phyloP scores from a whole-genome alignment of 2,888 invertebrate species.

The Odontothrips loti region DNA sequence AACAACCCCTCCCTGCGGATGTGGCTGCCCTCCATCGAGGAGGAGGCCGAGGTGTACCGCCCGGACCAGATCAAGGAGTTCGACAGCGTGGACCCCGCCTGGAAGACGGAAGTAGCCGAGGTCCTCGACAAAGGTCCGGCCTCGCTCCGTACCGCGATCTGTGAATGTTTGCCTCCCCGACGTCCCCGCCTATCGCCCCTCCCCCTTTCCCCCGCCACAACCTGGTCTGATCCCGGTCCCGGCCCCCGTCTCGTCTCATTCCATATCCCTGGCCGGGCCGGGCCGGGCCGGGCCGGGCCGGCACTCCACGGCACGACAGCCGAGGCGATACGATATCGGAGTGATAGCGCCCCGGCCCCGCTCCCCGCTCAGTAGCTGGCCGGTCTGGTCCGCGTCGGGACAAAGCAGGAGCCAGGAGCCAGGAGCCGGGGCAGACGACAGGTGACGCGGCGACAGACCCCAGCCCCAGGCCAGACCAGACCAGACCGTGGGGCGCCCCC shows the following conservation, averaged over 20 bases:
- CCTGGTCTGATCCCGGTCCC: too few relatives aligned
- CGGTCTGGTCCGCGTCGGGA: neutral
- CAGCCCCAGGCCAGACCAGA: too few relatives aligned
- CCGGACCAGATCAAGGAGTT: conserved; percentile 84
- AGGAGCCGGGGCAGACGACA: neutral
- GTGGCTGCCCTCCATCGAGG: conserved; percentile 55
- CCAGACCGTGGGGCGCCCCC: too few relatives aligned
- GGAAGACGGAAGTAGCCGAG: conserved; percentile 72
- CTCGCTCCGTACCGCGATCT: neutral
- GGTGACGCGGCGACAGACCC: neutral
- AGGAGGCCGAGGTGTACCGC: conserved; percentile 62
- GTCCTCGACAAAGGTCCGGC: conserved; percentile 60
- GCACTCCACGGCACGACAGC: neutral
- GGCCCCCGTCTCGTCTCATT: neutral
- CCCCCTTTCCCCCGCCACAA: neutral
- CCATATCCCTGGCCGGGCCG: neutral
- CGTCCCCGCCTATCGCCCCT: too few relatives aligned
- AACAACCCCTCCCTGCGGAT: conserved; percentile 64
- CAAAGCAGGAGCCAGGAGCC: neutral
- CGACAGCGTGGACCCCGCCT: conserved; percentile 70
- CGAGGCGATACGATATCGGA: conserved; percentile 5
- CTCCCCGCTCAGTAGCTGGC: conserved; percentile 5
- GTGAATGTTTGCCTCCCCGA: neutral
- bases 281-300: neutral
- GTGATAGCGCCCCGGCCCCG: neutral